Base-by-base conservation (phyloP, 1,140 invertebrate genomes). In the Drosophila repleta region DNA sequence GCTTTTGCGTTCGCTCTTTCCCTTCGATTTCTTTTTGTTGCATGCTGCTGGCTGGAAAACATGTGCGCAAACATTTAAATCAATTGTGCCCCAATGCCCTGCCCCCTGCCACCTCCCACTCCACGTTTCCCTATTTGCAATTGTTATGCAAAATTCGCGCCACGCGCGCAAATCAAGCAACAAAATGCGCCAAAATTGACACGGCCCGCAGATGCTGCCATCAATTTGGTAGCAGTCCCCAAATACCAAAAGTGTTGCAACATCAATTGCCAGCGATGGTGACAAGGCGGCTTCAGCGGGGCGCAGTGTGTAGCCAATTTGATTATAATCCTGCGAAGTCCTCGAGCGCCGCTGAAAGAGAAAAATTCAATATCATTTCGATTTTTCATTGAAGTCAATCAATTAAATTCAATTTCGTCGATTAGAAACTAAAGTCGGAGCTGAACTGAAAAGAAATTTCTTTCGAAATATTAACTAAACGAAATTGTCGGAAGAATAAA, bases 41-140 rank as follows among this genome's bases (percentile, higher is more conserved):
- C 55, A 39, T 26, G 13, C 18, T 52, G 29, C 17, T 66, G 37
- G 60, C 76, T 84, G 62, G 58, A 49, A 61, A 85, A 85, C 82
- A 87, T 87, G 82, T 87, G 78, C 82, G 78, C 82, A 88, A 88
- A 87, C 83, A 87, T 88, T 85, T 87, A 87, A 87, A 82, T 87
- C 82, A 87, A 87, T 87, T 87, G 82, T 88, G 83, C 55, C 55
- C 53, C 37, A 24, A 17, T 56, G 53, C 37, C 15, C 21, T 78
- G 66, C 61, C 45, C 52, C 15, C 21, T 26, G 17, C 26, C n/a
- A n/a, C 21, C 39, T 26, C 17, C 24, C 20, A 20, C 39, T 37
- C 20, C 15, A 29, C 6, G 3, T 1, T 4, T 6, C 32, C 32
- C 32, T 35, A 35, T 48, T 43, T 35, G 7, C 74, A 85, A 82